Percentiles rank a stretch among this genome's conserved stretches.
Conservation (phyloP, 2,888 invertebrate genomes). For the Dioctria rufipes region DNA sequence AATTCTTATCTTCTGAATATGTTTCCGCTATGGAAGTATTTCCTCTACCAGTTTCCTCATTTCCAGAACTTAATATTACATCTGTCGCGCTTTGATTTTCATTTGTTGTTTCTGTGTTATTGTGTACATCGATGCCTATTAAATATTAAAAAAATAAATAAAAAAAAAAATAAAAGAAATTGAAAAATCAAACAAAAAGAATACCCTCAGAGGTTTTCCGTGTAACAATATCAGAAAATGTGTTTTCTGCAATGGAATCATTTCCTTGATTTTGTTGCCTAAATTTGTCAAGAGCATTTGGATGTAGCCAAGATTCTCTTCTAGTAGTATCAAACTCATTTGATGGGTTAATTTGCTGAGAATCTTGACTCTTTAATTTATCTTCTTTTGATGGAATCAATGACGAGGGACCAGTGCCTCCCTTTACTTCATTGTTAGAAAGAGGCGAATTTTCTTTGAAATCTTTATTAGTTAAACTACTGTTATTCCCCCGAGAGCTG, state of each 20-base stretch:
- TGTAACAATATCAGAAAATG: conserved; percentile 67
- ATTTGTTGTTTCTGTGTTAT: not conserved
- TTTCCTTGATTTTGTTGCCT: conserved; percentile 61
- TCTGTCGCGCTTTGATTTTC: not conserved
- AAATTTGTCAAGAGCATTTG: conserved; percentile 66
- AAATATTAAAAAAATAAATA: not conserved
- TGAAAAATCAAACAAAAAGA: not conserved
- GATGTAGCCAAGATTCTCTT: conserved; percentile 70
- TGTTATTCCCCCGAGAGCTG: conserved; percentile 42
- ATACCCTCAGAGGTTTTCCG: conserved; percentile 67
- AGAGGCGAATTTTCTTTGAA: conserved; percentile 62
- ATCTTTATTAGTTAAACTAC: conserved; percentile 12
- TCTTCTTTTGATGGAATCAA: conserved; percentile 6
- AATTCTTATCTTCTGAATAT: conserved; percentile 6
- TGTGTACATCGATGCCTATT: conserved; percentile 7
- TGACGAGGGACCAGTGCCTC: not conserved
- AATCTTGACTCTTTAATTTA: not conserved
- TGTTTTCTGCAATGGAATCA: conserved; percentile 65
- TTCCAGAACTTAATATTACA: not conserved
- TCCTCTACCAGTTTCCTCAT: not conserved
- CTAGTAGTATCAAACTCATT: conserved; percentile 45
- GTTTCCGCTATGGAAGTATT: not conserved
- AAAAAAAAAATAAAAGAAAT: too few relatives aligned
- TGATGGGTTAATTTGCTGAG: not conserved
- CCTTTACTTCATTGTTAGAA: not conserved